Percentiles rank a stretch among this genome's conserved stretches.
Evolutionary conservation across 1,140 invertebrate genomes (phyloP).

Genomic region (Drosophila bifasciata): DNA sequence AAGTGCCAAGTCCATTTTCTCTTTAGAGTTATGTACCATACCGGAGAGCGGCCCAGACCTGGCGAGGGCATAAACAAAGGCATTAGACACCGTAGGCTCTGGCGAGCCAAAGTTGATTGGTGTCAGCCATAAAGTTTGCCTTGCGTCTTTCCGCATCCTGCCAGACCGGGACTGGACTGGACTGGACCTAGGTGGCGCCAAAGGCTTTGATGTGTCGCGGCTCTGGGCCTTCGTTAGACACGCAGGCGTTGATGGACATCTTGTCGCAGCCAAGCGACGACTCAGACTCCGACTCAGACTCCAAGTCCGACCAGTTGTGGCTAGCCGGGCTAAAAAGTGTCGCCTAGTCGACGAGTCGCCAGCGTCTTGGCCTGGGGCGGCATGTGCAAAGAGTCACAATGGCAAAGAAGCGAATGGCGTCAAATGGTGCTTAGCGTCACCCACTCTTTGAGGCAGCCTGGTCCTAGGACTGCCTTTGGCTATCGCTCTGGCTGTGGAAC

Average conservation of each 20-base stretch:
- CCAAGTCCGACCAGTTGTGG: constrained; percentile 20
- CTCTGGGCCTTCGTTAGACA: constrained; percentile 73
- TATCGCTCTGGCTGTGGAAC: no score
- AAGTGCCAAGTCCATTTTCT: constrained; percentile 25
- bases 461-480: no score
- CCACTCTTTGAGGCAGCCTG: constrained; percentile 52
- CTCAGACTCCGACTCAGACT: constrained; percentile 5
- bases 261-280: constrained; percentile 47
- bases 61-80: constrained; percentile 69
- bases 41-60: constrained; percentile 15
- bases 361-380: constrained; percentile 11
- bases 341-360: constrained; percentile 38
- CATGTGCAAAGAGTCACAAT: constrained; percentile 36
- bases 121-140: constrained; percentile 79
- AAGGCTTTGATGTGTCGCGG: constrained; percentile 74
- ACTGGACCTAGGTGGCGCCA: constrained; percentile 56
- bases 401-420: constrained; percentile 48
- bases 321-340: constrained; percentile 60
- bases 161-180: constrained; percentile 2
- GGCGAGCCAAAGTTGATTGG: constrained; percentile 78
- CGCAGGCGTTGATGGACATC: constrained; percentile 82
- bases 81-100: constrained; percentile 68
- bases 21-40: constrained; percentile 33
- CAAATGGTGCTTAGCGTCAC: constrained; percentile 79
- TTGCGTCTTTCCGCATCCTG: constrained; percentile 49